A percentile compares a stretch with the other conserved stretches of the same genome.
phyloP scores from a whole-genome alignment of 2,113 vertebrate species.

The Rhinogobius similis region DNA sequence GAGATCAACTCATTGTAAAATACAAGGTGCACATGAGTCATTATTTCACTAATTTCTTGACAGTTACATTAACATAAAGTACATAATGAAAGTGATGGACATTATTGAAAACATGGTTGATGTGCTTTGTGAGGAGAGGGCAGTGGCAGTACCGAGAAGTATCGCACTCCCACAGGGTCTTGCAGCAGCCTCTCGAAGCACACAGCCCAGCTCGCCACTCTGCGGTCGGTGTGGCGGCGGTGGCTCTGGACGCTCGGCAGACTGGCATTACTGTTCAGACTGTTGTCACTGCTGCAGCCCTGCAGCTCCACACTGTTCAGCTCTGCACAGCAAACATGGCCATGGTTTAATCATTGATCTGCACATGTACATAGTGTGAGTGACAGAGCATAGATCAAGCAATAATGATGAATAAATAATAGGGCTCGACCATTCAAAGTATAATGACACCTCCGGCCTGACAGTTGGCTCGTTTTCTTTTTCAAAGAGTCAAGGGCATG shows the following conservation, averaged over 20 bases:
- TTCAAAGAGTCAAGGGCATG: not conserved
- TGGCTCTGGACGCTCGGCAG: conserved; percentile 94
- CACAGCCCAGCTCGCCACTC: conserved; percentile 95
- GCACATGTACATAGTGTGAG: not conserved
- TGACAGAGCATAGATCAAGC: not conserved
- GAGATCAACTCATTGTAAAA: not conserved
- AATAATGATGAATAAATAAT: not conserved
- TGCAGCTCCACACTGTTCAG: conserved; percentile 87
- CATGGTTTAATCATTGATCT: not conserved
- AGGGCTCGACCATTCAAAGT: not conserved
- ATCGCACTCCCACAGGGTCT: conserved; percentile 89
- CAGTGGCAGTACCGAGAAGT: conserved; percentile 88
- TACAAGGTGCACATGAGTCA: too few relatives aligned
- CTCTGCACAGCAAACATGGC: conserved; percentile 72
- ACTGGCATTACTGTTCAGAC: conserved; percentile 95
- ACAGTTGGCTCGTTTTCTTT: not conserved
- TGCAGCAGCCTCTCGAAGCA: conserved; percentile 97
- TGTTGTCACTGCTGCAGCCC: conserved; percentile 89
- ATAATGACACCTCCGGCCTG: not conserved
- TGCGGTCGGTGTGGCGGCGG: conserved; percentile 84
- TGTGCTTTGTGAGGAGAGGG: not conserved
- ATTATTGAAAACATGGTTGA: not conserved
- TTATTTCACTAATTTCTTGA: too few relatives aligned
- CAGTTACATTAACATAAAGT: too few relatives aligned
- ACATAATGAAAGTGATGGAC: too few relatives aligned